A percentile compares a stretch with the other conserved stretches of the same genome.
These are phyloP conservation scores for Chelonus formosanus DNA, from an alignment of 2,888 invertebrate genomes.

Conservation along the genomic window DNA sequence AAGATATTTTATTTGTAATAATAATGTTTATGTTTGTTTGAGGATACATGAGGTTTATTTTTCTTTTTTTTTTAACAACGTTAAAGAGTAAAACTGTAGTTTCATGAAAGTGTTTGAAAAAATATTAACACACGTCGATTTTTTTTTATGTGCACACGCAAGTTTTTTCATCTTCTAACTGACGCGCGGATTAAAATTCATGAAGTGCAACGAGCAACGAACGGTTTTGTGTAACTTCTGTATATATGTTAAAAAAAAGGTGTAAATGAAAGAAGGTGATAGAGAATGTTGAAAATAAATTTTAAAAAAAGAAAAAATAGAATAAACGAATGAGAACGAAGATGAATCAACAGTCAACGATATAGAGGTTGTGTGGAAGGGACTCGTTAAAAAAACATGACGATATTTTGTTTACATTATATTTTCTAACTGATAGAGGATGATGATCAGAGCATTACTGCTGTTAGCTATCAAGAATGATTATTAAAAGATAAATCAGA, in stretches of 20 bases:
- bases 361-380: background rate
- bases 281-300: constrained; percentile 3
- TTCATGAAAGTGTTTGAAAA: constrained; percentile 38
- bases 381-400: background rate
- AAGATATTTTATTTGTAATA: background rate
- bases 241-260: constrained; percentile 25
- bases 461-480: too few species aligned
- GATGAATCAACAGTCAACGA: constrained; percentile 3
- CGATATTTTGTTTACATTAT: background rate
- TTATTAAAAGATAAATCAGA: too few species aligned
- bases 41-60: constrained; percentile 26
- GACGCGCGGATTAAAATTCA: constrained; percentile 54
- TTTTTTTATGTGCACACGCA: constrained; percentile 17
- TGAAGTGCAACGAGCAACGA: constrained; percentile 46
- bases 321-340: background rate
- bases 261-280: constrained; percentile 11
- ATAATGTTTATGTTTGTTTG: constrained; percentile 9
- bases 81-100: constrained; percentile 26
- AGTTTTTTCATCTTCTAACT: constrained; percentile 36
- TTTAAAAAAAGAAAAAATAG: background rate
- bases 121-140: constrained; percentile 43
- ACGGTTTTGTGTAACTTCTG: constrained; percentile 37
- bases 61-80: constrained; percentile 15
- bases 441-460: too few species aligned
- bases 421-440: too few species aligned